Base-by-base conservation (phyloP, 2,888 invertebrate genomes). In the Mellilla xanthometata region DNA sequence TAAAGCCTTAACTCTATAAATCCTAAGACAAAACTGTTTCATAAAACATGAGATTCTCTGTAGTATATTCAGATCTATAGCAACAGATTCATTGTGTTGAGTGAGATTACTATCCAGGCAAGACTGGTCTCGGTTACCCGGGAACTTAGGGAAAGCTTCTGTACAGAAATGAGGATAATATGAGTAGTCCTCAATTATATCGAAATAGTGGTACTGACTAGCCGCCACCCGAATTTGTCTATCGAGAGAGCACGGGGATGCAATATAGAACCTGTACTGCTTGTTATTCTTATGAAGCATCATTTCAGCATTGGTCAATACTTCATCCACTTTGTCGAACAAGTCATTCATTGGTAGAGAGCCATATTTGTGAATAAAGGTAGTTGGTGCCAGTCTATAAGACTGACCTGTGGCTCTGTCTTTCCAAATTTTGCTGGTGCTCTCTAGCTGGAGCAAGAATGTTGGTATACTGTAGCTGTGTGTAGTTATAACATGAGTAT, bases 121-220 rank as follows among this genome's bases (percentile, higher is more conserved):
- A 51, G 56, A 75, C 46, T 81, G 76, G 47, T 88, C 88, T 12
- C 62, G 69, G 8, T 32, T 57, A 11, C 60, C 55, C 0, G 90
- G 89, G 27, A 92, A 81, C 31, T 90, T 88, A 0, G 95, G 95
- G 41, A 95, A 87, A 1, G 94, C 94, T 79, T 96, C 96, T 0
- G 91, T 91, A 29, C 94, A 94, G 47, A 95, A 81, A 76, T 96
- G 96, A 0, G 95, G 96, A 86, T 93, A 95, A 77, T 94, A 94
- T 0, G 90, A 87, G 39, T 89, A 84, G 1, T 92, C 80, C 52
- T 91, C 80, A 15, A 83, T 76, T 49, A 93, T 71, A 56, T 83
- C 77, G 32, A 92, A 73, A 39, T 88, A 78, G 24, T 80, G 64
- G 52, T 87, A 84, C 51, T 84, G 71, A 8, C 59, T 72, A 8